Percentiles rank a stretch among this genome's conserved stretches.
phyloP scores from a whole-genome alignment of 2,113 vertebrate species.

The Natator depressus region DNA sequence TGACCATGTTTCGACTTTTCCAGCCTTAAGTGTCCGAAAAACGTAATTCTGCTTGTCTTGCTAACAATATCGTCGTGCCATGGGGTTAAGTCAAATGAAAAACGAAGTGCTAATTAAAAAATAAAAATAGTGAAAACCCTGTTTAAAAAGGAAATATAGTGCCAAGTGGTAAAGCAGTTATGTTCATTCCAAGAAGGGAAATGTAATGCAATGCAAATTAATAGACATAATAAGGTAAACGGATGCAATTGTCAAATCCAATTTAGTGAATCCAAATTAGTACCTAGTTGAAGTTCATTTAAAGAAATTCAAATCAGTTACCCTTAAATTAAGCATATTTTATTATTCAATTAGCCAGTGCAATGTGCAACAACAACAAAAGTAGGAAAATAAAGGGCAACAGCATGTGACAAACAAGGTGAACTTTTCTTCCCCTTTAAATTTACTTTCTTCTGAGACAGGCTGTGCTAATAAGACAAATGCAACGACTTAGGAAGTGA shows the following conservation, averaged over 20 bases:
- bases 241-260: slow-evolving; percentile 3
- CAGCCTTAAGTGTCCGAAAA: not conserved
- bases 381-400: not conserved
- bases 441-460: not conserved
- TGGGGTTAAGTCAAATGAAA: not conserved
- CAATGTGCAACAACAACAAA: not conserved
- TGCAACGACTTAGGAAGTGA: not conserved
- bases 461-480: not conserved
- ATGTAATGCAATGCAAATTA: slow-evolving; percentile 25
- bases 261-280: slow-evolving; percentile 34
- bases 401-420: not conserved
- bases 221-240: slow-evolving; percentile 19
- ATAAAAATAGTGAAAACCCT: not conserved
- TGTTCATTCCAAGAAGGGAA: not conserved
- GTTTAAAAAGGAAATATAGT: not conserved
- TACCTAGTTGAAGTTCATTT: not conserved
- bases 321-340: slow-evolving; percentile 16
- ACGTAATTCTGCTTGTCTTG: not conserved
- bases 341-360: slow-evolving; percentile 18
- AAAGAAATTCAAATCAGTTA: slow-evolving; percentile 23
- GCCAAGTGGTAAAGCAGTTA: not conserved
- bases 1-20: not conserved
- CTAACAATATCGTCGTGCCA: not conserved
- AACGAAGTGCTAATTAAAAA: slow-evolving; percentile 37
- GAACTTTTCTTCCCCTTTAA: not conserved